A percentile compares a stretch with the other conserved stretches of the same genome.
Conservation (phyloP, 2,797 vertebrate species). For the Semotilus atromaculatus region DNA sequence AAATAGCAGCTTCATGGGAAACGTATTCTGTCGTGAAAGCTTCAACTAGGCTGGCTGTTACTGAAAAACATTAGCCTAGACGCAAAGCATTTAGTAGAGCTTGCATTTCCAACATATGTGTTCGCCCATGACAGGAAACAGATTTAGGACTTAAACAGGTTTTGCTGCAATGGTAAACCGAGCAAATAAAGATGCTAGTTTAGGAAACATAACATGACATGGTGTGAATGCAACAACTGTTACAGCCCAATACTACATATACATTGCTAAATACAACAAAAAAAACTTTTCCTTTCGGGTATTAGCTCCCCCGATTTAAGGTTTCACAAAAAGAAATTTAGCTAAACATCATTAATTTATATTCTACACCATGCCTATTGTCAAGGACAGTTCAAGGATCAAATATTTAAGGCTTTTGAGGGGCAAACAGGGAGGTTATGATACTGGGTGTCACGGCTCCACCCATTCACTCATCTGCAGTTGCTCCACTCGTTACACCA, state of each 20-base stretch:
- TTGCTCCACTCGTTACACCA: conserved; percentile 56
- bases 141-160: conserved; percentile 73
- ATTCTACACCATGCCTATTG: conserved; percentile 69
- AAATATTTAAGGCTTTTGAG: conserved; percentile 92
- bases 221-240: conserved; percentile 71
- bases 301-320: conserved; percentile 67
- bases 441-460: conserved; percentile 74
- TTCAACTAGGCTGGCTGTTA: conserved; percentile 13
- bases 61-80: conserved; percentile 10
- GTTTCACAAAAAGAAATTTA: conserved; percentile 64
- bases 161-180: conserved; percentile 65
- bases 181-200: conserved; percentile 67
- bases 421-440: conserved; percentile 74
- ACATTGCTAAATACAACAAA: conserved; percentile 70
- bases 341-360: conserved; percentile 60
- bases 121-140: conserved; percentile 62
- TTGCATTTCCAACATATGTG: conserved; percentile 14
- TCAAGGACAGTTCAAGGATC: conserved; percentile 76
- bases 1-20: conserved; percentile 80
- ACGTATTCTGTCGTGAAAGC: conserved; percentile 64
- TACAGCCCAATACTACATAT: conserved; percentile 82
- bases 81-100: conserved; percentile 3
- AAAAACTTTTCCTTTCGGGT: conserved; percentile 71
- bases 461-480: conserved; percentile 64
- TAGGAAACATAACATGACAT: conserved; percentile 63